Conservation (phyloP, 2,113 vertebrate genomes). For the Paratilapia polleni region DNA sequence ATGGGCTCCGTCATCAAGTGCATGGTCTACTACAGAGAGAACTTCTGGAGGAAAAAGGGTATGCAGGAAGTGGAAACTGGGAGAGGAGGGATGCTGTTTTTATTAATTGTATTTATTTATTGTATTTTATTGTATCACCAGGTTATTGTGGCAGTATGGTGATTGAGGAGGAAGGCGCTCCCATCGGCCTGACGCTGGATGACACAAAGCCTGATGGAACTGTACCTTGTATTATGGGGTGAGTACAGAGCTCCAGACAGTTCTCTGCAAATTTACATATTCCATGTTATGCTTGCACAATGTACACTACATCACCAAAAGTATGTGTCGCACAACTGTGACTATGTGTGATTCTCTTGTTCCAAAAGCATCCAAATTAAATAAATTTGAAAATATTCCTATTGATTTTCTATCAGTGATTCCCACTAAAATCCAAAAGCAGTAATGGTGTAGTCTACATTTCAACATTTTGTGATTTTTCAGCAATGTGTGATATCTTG, state of each 20-base stretch:
- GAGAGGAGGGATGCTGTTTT: neutral
- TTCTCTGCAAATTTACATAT: neutral
- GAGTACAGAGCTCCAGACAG: constrained; percentile 43
- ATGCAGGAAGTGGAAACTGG: neutral
- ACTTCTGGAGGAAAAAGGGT: constrained; percentile 97
- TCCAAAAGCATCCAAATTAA: too few species aligned
- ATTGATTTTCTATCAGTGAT: too few species aligned
- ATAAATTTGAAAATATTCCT: too few species aligned
- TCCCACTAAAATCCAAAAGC: too few species aligned
- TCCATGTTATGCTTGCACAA: neutral
- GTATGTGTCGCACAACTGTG: too few species aligned
- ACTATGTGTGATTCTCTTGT: too few species aligned
- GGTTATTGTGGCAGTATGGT: constrained; percentile 95
- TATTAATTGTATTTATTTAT: too few species aligned
- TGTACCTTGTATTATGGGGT: constrained; percentile 94
- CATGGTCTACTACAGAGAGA: constrained; percentile 95
- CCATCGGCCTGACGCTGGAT: constrained; percentile 91
- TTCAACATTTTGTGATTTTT: too few species aligned
- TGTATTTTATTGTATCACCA: constrained; percentile 58
- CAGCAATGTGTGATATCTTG: too few species aligned
- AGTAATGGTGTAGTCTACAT: too few species aligned
- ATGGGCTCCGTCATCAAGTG: constrained; percentile 98
- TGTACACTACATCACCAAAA: neutral
- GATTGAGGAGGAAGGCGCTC: constrained; percentile 93
- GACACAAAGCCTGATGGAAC: constrained; percentile 95